Percentiles rank a stretch among this genome's conserved stretches.
Evolutionary conservation across 37 sponge, comb jelly and placozoan genomes (phyloP).

Genomic region (Tethya wilhelma): DNA sequence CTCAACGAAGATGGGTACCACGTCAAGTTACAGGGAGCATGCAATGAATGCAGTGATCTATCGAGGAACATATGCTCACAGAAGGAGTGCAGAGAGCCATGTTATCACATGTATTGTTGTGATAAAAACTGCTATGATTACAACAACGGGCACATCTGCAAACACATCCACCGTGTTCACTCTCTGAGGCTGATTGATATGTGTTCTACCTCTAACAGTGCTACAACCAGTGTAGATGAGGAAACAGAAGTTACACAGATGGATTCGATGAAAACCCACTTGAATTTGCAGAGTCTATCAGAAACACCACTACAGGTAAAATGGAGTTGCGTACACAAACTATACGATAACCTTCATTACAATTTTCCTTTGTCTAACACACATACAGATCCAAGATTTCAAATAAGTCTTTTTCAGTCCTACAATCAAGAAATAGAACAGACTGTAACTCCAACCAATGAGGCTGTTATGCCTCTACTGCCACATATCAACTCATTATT

Average conservation of each 20-base stretch:
- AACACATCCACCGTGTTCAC: conserved; percentile 51
- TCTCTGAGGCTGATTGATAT: neutral
- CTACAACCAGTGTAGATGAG: neutral
- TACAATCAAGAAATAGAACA: conserved; percentile 1
- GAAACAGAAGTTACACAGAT: neutral
- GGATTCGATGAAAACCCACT: neutral
- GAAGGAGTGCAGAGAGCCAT: conserved; percentile 20
- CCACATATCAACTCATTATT: conserved; percentile 22
- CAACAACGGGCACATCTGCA: conserved; percentile 46
- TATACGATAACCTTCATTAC: neutral
- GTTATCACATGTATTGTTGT: conserved; percentile 41
- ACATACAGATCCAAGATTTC: neutral
- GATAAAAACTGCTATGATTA: conserved; percentile 40
- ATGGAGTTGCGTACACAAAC: neutral
- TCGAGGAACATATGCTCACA: neutral
- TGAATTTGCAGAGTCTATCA: neutral
- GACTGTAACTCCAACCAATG: neutral
- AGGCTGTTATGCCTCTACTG: conserved; percentile 3
- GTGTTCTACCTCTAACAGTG: neutral
- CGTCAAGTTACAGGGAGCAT: neutral
- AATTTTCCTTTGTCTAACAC: too few relatives aligned
- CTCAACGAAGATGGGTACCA: neutral
- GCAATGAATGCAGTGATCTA: neutral
- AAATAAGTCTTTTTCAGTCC: neutral
- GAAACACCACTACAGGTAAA: neutral